Percentiles rank a stretch among this genome's conserved stretches.
Conservation (phyloP, 2,888 invertebrate species). For the Boloria euphrosyne region DNA sequence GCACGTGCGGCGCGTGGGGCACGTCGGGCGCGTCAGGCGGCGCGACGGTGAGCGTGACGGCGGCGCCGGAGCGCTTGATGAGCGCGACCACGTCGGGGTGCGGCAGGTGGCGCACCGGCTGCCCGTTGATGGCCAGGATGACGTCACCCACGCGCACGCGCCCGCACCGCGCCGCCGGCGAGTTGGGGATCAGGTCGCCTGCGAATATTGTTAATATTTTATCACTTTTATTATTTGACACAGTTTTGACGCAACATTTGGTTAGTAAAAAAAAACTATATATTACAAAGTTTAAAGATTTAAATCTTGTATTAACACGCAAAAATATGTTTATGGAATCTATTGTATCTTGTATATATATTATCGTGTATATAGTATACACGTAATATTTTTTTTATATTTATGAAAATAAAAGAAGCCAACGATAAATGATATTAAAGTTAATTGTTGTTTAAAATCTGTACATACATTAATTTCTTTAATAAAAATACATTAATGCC, state of each 20-base stretch:
- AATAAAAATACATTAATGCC: no score
- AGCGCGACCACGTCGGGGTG: conserved; percentile 98
- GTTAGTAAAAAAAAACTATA: no score
- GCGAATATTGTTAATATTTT: conserved; percentile 27
- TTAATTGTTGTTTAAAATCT: no score
- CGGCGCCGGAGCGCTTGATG: conserved; percentile 97
- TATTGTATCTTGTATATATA: no score
- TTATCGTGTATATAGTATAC: no score
- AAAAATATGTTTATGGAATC: no score
- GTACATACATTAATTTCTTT: no score
- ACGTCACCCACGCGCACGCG: conserved; percentile 96
- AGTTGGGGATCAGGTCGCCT: conserved; percentile 97
- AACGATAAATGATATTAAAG: no score
- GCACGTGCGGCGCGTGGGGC: conserved; percentile 27
- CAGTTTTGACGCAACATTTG: no score
- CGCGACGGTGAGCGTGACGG: conserved; percentile 91
- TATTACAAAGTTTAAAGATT: no score
- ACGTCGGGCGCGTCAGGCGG: conserved; percentile 42
- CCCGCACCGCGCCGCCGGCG: conserved; percentile 97
- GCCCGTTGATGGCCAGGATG: conserved; percentile 96
- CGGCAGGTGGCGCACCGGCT: conserved; percentile 94
- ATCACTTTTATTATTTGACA: neutral
- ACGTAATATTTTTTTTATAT: neutral
- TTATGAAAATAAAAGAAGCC: no score
- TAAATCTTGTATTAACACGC: no score